Percentiles rank a stretch among this genome's conserved stretches.
phyloP scores from a whole-genome alignment of 2,797 vertebrate genomes.

The Choloepus didactylus region DNA sequence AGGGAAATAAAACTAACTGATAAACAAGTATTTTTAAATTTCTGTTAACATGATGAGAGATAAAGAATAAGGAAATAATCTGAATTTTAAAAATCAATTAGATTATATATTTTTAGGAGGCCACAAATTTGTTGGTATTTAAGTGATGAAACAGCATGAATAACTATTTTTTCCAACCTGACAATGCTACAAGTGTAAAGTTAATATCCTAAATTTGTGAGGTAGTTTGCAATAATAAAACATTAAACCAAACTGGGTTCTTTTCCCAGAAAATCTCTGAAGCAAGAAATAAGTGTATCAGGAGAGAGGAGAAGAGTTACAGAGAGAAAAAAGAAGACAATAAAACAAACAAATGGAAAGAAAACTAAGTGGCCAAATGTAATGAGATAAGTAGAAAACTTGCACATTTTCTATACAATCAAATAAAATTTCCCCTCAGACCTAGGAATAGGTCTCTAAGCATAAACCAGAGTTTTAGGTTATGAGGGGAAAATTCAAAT shows the following conservation, averaged over 20 bases:
- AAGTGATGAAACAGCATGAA: neutral
- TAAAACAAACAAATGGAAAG: slow-evolving; percentile 5
- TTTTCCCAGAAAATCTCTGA: slow-evolving; percentile 72
- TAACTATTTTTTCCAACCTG: slow-evolving; percentile 29
- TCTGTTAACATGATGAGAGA: neutral
- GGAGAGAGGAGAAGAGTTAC: neutral
- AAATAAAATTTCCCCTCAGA: neutral
- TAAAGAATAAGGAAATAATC: slow-evolving; percentile 18
- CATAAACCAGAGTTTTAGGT: slow-evolving; percentile 22
- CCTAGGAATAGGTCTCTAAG: neutral
- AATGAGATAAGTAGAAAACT: slow-evolving; percentile 24
- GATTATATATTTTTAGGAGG: neutral
- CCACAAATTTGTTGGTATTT: slow-evolving; percentile 1
- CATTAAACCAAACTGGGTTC: slow-evolving; percentile 54
- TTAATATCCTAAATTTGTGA: slow-evolving; percentile 45
- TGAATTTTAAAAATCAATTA: slow-evolving; percentile 54
- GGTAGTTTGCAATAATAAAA: slow-evolving; percentile 57
- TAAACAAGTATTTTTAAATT: neutral
- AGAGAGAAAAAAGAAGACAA: neutral
- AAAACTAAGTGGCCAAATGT: slow-evolving; percentile 25
- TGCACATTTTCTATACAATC: slow-evolving; percentile 22
- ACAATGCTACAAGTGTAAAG: neutral
- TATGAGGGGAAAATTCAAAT: slow-evolving; percentile 52
- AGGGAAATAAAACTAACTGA: slow-evolving; percentile 9
- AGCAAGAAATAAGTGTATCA: slow-evolving; percentile 54